These are phyloP conservation scores for Rhagoletis pomonella DNA, from an alignment of 1,140 invertebrate species.

Conservation along the genomic window DNA sequence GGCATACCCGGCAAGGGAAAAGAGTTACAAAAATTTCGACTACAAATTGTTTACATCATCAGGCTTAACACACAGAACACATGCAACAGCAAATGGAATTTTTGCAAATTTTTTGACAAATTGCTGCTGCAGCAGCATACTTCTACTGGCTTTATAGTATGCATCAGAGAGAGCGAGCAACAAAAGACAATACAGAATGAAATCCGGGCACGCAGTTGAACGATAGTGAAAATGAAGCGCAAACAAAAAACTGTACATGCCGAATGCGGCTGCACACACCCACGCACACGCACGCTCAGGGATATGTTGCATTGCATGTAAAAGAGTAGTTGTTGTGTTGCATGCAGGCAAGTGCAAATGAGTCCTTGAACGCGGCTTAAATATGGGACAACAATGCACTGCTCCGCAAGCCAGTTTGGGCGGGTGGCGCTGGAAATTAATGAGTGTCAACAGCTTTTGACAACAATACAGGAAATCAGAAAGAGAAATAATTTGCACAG, in stretches of 20 bases:
- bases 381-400: slow-evolving; percentile 4
- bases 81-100: slow-evolving; percentile 26
- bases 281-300: not conserved
- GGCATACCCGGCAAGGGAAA: not conserved
- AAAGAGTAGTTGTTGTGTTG: not conserved
- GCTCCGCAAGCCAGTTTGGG: not conserved
- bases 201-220: slow-evolving; percentile 17
- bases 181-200: not conserved
- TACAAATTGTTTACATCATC: not conserved
- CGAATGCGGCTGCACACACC: not conserved
- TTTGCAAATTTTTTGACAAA: slow-evolving; percentile 44
- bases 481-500: slow-evolving; percentile 31
- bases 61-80: not conserved
- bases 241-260: slow-evolving; percentile 39
- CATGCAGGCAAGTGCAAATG: not conserved
- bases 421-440: slow-evolving; percentile 48
- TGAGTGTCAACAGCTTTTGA: slow-evolving; percentile 52
- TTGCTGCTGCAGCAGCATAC: slow-evolving; percentile 17
- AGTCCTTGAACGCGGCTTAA: not conserved
- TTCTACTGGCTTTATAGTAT: not conserved
- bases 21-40: not conserved
- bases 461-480: slow-evolving; percentile 47
- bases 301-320: not conserved
- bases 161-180: not conserved
- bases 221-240: slow-evolving; percentile 38